phyloP scores from a whole-genome alignment of 2,888 invertebrate genomes.

The Copidosoma aretas region DNA sequence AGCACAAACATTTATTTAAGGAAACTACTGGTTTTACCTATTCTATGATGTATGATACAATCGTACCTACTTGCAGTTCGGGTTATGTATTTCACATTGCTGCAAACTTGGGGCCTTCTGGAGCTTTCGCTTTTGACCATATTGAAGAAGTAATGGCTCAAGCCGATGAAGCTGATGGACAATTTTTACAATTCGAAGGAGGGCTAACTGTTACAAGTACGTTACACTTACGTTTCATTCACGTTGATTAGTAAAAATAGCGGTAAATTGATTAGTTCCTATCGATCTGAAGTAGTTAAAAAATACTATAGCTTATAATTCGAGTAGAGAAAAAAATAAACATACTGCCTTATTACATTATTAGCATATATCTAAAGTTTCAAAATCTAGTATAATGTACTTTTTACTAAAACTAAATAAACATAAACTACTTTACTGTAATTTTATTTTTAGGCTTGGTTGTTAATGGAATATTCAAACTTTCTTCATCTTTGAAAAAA shows the following conservation, averaged over 20 bases:
- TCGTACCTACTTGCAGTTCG: conserved; percentile 69
- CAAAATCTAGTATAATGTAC: too few relatives aligned
- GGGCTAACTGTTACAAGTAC: conserved; percentile 78
- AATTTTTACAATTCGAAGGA: conserved; percentile 89
- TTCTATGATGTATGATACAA: too few relatives aligned
- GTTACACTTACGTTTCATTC: conserved; percentile 33
- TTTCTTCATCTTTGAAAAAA: conserved; percentile 70
- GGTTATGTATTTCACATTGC: conserved; percentile 86
- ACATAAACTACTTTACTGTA: too few relatives aligned
- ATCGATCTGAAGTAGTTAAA: too few relatives aligned
- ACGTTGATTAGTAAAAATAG: background rate
- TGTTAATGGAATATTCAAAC: conserved; percentile 69
- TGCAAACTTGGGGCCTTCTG: conserved; percentile 74
- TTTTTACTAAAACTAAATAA: too few relatives aligned
- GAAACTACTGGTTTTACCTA: too few relatives aligned
- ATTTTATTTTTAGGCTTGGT: conserved; percentile 63
- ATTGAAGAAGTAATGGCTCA: conserved; percentile 93
- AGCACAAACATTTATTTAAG: conserved; percentile 17
- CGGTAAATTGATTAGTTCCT: background rate
- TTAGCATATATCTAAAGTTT: too few relatives aligned
- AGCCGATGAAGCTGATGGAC: conserved; percentile 93
- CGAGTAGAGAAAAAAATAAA: too few relatives aligned
- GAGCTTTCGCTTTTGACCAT: conserved; percentile 73
- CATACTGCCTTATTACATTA: too few relatives aligned
- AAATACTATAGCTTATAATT: too few relatives aligned